Percentiles rank a stretch among this genome's conserved stretches.
Evolutionary conservation across 2,797 vertebrate species (phyloP).

Genomic region (Lutjanus campechanus): DNA sequence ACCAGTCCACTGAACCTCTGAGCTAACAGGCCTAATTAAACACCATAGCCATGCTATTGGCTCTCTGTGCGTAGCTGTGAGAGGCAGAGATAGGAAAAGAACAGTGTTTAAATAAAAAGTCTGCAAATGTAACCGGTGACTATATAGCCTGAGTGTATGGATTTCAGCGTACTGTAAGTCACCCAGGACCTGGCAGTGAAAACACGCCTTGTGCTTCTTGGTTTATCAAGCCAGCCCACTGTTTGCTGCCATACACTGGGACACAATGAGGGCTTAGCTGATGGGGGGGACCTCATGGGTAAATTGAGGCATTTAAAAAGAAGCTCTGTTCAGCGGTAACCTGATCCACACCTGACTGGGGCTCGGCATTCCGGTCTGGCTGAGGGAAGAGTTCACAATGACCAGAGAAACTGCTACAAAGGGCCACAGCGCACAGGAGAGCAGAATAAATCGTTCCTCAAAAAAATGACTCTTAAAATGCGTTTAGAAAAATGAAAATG

Average conservation of each 20-base stretch:
- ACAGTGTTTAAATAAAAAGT: conserved; percentile 1
- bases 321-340: conserved; percentile 89
- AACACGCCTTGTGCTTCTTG: conserved; percentile 62
- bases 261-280: conserved; percentile 85
- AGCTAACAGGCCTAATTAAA: conserved; percentile 64
- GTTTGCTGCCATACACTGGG: conserved; percentile 62
- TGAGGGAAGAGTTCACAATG: conserved; percentile 76
- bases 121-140: conserved; percentile 21
- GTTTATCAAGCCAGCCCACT: conserved; percentile 60
- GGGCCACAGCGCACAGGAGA: conserved; percentile 43
- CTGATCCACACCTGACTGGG: conserved; percentile 84
- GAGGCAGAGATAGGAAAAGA: conserved; percentile 11
- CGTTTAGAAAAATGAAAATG: conserved; percentile 26
- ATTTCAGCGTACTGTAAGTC: conserved; percentile 44
- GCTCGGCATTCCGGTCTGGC: conserved; percentile 83
- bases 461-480: conserved; percentile 3
- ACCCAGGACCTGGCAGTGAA: conserved; percentile 48
- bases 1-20: conserved; percentile 64
- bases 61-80: conserved; percentile 8
- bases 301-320: conserved; percentile 87
- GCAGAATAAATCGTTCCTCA: not conserved
- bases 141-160: conserved; percentile 12
- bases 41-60: conserved; percentile 22
- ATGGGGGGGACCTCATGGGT: conserved; percentile 79
- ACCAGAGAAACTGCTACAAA: conserved; percentile 67